Evolutionary conservation across 1,140 invertebrate species (phyloP).

Genomic region (Drosophila bocki): DNA sequence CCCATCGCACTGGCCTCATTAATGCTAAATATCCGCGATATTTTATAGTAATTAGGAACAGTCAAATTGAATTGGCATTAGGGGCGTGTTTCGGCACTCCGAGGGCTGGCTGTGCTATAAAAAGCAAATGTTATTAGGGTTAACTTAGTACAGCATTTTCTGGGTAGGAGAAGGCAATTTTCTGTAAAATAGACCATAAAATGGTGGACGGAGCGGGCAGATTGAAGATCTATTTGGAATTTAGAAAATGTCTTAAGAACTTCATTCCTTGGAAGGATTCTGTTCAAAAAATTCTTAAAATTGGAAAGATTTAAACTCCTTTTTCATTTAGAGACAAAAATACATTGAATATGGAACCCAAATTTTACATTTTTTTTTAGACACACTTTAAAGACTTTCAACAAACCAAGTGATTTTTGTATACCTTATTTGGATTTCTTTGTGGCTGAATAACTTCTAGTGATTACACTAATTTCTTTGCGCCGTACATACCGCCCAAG

Average conservation of each 20-base stretch:
- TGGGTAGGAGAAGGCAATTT: neutral
- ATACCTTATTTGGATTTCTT: neutral
- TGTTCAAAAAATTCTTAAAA: neutral
- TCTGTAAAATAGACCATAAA: neutral
- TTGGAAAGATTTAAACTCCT: too few relatives aligned
- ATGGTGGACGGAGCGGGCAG: neutral
- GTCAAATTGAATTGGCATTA: conserved; percentile 64
- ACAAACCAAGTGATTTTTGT: neutral
- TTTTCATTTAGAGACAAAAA: too few relatives aligned
- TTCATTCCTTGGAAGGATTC: neutral
- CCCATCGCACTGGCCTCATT: conserved; percentile 50
- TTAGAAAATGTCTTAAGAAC: conserved; percentile 1
- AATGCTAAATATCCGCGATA: conserved; percentile 67
- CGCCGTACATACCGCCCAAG: neutral
- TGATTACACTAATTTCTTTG: neutral
- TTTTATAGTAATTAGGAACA: conserved; percentile 72
- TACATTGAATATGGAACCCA: too few relatives aligned
- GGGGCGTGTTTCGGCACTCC: conserved; percentile 21
- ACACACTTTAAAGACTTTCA: neutral
- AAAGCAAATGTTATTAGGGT: conserved; percentile 60
- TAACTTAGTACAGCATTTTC: conserved; percentile 28
- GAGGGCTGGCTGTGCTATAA: conserved; percentile 29
- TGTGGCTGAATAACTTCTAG: neutral
- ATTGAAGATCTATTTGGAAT: conserved; percentile 11
- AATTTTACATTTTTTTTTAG: too few relatives aligned